phyloP scores from a whole-genome alignment of 1,140 invertebrate genomes.

The Teleopsis dalmanni region DNA sequence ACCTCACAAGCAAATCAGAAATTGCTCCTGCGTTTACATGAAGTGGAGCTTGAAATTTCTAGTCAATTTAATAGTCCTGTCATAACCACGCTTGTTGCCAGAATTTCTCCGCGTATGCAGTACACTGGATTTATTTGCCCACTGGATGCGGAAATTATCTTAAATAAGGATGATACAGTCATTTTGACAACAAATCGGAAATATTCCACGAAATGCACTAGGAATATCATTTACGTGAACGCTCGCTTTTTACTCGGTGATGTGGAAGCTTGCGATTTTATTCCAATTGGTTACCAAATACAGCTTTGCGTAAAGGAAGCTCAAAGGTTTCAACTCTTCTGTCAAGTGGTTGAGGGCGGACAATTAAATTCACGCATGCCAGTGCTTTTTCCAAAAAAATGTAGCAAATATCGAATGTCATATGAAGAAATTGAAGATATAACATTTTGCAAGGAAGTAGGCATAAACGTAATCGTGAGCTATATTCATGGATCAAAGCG shows the following conservation, averaged over 20 bases:
- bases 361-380: constrained; percentile 23
- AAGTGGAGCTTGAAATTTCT: constrained; percentile 27
- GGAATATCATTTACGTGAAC: constrained; percentile 27
- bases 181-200: constrained; percentile 22
- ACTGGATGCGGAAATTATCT: neutral
- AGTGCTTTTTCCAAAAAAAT: constrained; percentile 27
- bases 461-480: constrained; percentile 31
- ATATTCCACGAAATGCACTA: constrained; percentile 14
- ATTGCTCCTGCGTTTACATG: constrained; percentile 26
- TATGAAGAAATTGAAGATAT: constrained; percentile 37
- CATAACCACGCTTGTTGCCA: constrained; percentile 27
- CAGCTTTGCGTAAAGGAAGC: constrained; percentile 23
- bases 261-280: constrained; percentile 23
- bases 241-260: constrained; percentile 25
- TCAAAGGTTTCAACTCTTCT: constrained; percentile 17
- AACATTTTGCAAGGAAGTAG: constrained; percentile 32
- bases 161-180: constrained; percentile 14
- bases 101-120: constrained; percentile 28
- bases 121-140: constrained; percentile 22
- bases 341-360: constrained; percentile 24
- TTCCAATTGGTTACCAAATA: constrained; percentile 25
- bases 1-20: constrained; percentile 22
- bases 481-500: constrained; percentile 19
- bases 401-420: constrained; percentile 21
- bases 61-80: constrained; percentile 29